Conservation (phyloP, 1,140 invertebrate species). For the Magallana gigas region DNA sequence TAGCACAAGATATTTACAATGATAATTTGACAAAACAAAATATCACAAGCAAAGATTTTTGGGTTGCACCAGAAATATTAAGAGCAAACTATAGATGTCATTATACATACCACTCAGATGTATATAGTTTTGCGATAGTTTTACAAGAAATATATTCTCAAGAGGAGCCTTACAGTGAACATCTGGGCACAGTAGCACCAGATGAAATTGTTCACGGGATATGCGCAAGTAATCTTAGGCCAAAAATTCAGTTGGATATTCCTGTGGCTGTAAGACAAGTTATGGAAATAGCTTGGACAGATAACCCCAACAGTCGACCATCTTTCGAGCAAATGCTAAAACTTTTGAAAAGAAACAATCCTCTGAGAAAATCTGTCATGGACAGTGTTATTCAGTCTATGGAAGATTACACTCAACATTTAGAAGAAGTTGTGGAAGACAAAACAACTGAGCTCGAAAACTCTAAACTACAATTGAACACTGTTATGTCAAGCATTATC, state of each 20-base stretch:
- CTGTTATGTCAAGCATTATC: slow-evolving; percentile 41
- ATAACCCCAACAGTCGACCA: slow-evolving; percentile 59
- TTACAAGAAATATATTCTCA: slow-evolving; percentile 70
- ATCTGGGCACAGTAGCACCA: slow-evolving; percentile 55
- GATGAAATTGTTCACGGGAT: slow-evolving; percentile 62
- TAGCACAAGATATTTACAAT: neutral
- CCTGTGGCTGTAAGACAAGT: slow-evolving; percentile 63
- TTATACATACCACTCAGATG: slow-evolving; percentile 58
- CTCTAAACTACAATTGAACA: slow-evolving; percentile 46
- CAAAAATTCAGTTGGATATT: slow-evolving; percentile 59
- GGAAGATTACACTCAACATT: slow-evolving; percentile 69
- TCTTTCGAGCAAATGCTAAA: slow-evolving; percentile 65
- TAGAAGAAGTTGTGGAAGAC: slow-evolving; percentile 60
- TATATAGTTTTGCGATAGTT: slow-evolving; percentile 71
- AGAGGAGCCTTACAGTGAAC: slow-evolving; percentile 70
- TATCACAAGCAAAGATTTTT: slow-evolving; percentile 59
- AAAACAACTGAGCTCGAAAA: slow-evolving; percentile 36
- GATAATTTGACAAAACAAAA: neutral
- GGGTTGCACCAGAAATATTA: slow-evolving; percentile 71
- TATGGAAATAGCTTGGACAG: slow-evolving; percentile 70
- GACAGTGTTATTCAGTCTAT: slow-evolving; percentile 73
- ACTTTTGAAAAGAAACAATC: slow-evolving; percentile 56
- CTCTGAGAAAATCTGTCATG: slow-evolving; percentile 63
- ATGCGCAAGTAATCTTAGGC: slow-evolving; percentile 61
- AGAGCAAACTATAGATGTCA: slow-evolving; percentile 53